phyloP scores from a whole-genome alignment of 2,888 invertebrate genomes.

The Gymnosoma rotundatum region DNA sequence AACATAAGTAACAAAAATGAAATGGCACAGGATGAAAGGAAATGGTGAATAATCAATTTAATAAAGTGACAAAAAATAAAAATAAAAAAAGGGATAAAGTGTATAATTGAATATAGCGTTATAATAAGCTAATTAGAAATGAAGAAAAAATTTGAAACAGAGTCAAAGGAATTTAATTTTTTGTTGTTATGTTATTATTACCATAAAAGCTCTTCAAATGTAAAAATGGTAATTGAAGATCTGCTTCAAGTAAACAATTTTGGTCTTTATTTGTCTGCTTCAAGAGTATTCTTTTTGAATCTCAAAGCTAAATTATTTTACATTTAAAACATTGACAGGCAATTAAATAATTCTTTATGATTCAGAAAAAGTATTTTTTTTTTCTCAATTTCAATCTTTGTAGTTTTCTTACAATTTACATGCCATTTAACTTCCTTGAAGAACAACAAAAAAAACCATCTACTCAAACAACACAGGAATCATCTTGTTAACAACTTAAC shows the following conservation, averaged over 20 bases:
- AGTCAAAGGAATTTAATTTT: neutral
- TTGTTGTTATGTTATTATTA: neutral
- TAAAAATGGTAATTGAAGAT: neutral
- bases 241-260: neutral
- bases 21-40: slow-evolving; percentile 9
- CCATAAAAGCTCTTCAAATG: neutral
- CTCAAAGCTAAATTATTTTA: neutral
- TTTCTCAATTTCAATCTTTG: neutral
- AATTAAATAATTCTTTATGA: slow-evolving; percentile 35
- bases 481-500: slow-evolving; percentile 69
- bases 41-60: slow-evolving; percentile 33
- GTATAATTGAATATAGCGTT: slow-evolving; percentile 1
- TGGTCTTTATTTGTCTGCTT: neutral
- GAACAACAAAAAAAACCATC: neutral
- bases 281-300: neutral
- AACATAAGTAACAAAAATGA: neutral
- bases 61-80: neutral
- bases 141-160: neutral
- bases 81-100: neutral
- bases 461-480: slow-evolving; percentile 61
- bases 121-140: slow-evolving; percentile 46
- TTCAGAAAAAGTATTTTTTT: neutral
- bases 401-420: slow-evolving; percentile 73
- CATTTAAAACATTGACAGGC: slow-evolving; percentile 12
- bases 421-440: slow-evolving; percentile 64